phyloP scores from a whole-genome alignment of 2,888 invertebrate genomes.

The Deladenus siricidicola region DNA sequence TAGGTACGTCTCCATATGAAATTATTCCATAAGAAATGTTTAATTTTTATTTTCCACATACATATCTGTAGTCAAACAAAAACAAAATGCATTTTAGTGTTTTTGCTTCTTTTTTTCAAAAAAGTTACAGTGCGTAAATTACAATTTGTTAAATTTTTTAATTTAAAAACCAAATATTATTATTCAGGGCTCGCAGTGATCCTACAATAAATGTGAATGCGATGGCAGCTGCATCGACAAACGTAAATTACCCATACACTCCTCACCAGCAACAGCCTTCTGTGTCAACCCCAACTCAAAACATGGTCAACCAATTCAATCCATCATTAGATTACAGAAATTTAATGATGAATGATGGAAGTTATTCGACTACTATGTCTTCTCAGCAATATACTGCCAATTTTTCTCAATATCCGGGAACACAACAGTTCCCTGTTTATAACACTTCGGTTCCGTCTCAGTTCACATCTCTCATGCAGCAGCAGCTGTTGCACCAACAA shows the following conservation, averaged over 20 bases:
- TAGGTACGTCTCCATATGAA: no score
- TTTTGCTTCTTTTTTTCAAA: no score
- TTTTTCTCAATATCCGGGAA: not conserved
- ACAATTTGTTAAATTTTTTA: not conserved
- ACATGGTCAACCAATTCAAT: not conserved
- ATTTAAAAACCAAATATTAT: not conserved
- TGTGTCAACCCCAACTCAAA: not conserved
- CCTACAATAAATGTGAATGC: slow-evolving; percentile 47
- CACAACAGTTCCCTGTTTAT: not conserved
- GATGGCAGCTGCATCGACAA: slow-evolving; percentile 12
- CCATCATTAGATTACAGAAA: not conserved
- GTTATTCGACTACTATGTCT: not conserved
- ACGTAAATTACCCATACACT: not conserved
- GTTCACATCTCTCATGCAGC: not conserved
- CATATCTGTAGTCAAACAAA: no score
- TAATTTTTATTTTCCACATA: no score
- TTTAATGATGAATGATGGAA: not conserved
- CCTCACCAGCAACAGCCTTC: not conserved
- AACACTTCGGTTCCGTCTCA: not conserved
- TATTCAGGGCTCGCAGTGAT: slow-evolving; percentile 42
- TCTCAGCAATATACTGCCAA: no score
- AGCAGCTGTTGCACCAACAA: not conserved
- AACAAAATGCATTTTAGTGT: no score
- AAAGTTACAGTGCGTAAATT: not conserved
- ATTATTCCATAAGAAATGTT: no score